Base-by-base conservation (phyloP, 1,140 invertebrate species). In the Drosophila ohnishii region DNA sequence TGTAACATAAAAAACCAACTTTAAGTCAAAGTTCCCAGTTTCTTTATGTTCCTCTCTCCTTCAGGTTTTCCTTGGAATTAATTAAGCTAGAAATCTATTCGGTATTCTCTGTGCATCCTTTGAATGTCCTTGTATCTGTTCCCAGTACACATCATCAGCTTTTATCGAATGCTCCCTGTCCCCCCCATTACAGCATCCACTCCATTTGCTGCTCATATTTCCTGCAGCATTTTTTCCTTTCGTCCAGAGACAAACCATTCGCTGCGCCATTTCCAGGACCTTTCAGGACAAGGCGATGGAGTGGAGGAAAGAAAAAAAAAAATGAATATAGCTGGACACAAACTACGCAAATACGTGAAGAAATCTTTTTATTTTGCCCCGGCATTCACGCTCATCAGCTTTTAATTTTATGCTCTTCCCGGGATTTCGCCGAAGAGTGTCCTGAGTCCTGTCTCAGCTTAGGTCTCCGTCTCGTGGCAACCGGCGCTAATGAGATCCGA, bases 401-500 rank as follows among this genome's bases (percentile, higher is more conserved):
- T 90, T 90, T 90, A 90, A 90, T 90, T 90, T 90, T 89, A 83
- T 90, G 77, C 77, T 78, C 71, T 76, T 70, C 69, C 45, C 59
- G 59, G 39, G 39, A 59, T 30, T 47, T 56, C 67, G 30, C 35
- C 56, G 40, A 39, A 55, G 34, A 55, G 50, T 50, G 50, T 35
- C 32, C 50, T 35, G 16, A 69, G 47, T 48, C 47, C 47, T 48
- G 66, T 47, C 63, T 16, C 30, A 39, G 66, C 34, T 57, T 70
- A 57, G 53, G 50, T 48, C 64, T 56, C 72, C 39, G 57, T 74
- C 28, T 40, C 60, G 66, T 78, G 80, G 62, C 62, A 72, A 72
- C 65, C 66, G 83, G 82, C 83, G 80, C 84, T 90, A 90, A 90
- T 90, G 89, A 90, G 89, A 90, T 90, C 89, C 78, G 56, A 87